These are phyloP conservation scores for Acrocera orbiculus DNA, from an alignment of 2,888 invertebrate species.

Conservation along the genomic window DNA sequence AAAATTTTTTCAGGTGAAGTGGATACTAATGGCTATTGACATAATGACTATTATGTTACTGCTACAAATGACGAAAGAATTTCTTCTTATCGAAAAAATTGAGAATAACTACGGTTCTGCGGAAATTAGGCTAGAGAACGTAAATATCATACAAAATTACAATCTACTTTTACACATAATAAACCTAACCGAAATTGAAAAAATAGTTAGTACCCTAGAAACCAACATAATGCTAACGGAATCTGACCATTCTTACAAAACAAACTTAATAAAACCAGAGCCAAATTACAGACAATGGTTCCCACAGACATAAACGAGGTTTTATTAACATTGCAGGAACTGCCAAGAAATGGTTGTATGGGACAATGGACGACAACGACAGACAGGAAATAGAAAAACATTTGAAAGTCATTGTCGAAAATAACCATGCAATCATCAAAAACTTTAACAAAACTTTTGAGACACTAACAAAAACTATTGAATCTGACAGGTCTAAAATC, in stretches of 20 bases:
- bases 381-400: slow-evolving; percentile 4
- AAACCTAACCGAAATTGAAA: slow-evolving; percentile 2
- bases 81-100: slow-evolving; percentile 5
- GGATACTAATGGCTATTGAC: no score
- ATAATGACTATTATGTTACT: no score
- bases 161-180: slow-evolving; percentile 4
- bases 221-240: no score
- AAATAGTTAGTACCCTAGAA: slow-evolving; percentile 1
- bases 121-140: slow-evolving; percentile 7
- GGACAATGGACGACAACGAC: slow-evolving; percentile 7
- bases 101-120: slow-evolving; percentile 6
- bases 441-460: slow-evolving; percentile 5
- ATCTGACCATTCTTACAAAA: no score
- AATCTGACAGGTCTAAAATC: slow-evolving; percentile 3
- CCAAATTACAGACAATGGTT: no score
- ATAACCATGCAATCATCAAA: slow-evolving; percentile 4
- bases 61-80: neutral
- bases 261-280: no score
- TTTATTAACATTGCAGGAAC: slow-evolving; percentile 4
- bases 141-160: slow-evolving; percentile 6
- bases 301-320: slow-evolving; percentile 5
- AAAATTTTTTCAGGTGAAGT: slow-evolving; percentile 9
- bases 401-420: slow-evolving; percentile 4
- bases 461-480: slow-evolving; percentile 4
- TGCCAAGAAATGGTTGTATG: slow-evolving; percentile 4